Base-by-base conservation (phyloP, 2,113 vertebrate genomes). In the Myocastor coypus region DNA sequence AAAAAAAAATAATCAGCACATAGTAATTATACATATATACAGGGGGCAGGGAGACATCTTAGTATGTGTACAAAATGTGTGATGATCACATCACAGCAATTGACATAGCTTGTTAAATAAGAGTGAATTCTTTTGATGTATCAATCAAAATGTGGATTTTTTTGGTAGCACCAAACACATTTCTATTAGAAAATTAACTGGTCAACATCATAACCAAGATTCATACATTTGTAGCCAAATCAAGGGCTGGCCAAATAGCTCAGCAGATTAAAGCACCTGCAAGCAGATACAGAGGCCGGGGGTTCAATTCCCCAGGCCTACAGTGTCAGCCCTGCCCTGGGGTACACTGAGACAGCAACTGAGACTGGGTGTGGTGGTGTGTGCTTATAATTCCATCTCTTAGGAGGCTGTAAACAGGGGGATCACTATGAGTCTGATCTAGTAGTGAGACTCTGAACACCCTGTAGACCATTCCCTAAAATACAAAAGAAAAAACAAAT, bases 171-270 rank as follows among this genome's bases (percentile, higher is more conserved):
- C 63, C 37, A 78, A 95, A 64, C 66, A 83, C 8, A 71, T 59
- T 92, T 78, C 93, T 71, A 69, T 71, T 59, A 87, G 52, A 22
- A 91, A 91, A 50, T 64, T 73, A 89, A 40, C 5, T 37, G 63
- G 57, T 80, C 6, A 80, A 64, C 2, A 84, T 32, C 40, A 42
- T 34, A 82, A 87, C 55, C 63, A 84, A 63, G 28, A 68, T 55
- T 24, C 20, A 75, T 30, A 87, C 34, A 66, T 26, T 7, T 68
- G 88, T 40, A 73, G 69, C 20, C 69, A 73, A 24, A 73, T 20
- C 69, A 73, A 40, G 46, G 46, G 46, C 46, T 46, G 46, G 46
- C 46, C 46, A 46, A 46, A 46, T 46, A 46, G 46, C 46, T 46
- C 8, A 46, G 46, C 46, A 46, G 46, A 46, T 46, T 46, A 46